Percentiles rank a stretch among this genome's conserved stretches.
Evolutionary conservation across 2,888 invertebrate genomes (phyloP).

Genomic region (Sisyra nigra): DNA sequence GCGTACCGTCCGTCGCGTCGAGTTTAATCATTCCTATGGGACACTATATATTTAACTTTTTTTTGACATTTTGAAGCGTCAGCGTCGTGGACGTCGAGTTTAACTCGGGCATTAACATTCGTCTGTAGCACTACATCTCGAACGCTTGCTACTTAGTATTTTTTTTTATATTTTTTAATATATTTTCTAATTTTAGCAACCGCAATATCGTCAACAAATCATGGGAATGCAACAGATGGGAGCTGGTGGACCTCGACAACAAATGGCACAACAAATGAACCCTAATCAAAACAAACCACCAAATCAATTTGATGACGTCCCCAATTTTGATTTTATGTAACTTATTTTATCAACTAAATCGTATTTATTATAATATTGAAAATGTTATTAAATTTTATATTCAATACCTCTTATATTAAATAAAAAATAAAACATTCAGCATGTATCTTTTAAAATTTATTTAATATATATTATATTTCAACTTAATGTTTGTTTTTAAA

Average conservation of each 20-base stretch:
- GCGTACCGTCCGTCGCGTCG: too few relatives aligned
- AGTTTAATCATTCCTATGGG: too few relatives aligned
- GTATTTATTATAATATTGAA: constrained; percentile 10
- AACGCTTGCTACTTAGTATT: constrained; percentile 3
- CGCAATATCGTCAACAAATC: constrained; percentile 48
- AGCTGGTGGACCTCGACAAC: constrained; percentile 28
- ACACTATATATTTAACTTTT: too few relatives aligned
- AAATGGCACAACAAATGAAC: constrained; percentile 27
- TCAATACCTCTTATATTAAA: constrained; percentile 7
- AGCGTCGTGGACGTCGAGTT: too few relatives aligned
- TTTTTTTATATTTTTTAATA: constrained; percentile 9
- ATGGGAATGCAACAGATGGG: constrained; percentile 38
- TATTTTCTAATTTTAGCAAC: constrained; percentile 35
- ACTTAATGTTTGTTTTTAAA: constrained; percentile 5
- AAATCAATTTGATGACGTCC: constrained; percentile 34
- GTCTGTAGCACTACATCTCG: too few relatives aligned
- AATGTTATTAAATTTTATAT: constrained; percentile 3
- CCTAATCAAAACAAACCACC: constrained; percentile 26
- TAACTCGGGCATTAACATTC: too few relatives aligned
- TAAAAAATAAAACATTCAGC: constrained; percentile 9
- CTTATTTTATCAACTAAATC: constrained; percentile 19
- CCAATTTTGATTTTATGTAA: constrained; percentile 29
- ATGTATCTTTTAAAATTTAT: constrained; percentile 7
- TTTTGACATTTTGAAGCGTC: too few relatives aligned
- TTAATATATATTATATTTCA: constrained; percentile 9